These are phyloP conservation scores for Eristalis intricaria DNA, from an alignment of 2,888 invertebrate species.

Conservation along the genomic window DNA sequence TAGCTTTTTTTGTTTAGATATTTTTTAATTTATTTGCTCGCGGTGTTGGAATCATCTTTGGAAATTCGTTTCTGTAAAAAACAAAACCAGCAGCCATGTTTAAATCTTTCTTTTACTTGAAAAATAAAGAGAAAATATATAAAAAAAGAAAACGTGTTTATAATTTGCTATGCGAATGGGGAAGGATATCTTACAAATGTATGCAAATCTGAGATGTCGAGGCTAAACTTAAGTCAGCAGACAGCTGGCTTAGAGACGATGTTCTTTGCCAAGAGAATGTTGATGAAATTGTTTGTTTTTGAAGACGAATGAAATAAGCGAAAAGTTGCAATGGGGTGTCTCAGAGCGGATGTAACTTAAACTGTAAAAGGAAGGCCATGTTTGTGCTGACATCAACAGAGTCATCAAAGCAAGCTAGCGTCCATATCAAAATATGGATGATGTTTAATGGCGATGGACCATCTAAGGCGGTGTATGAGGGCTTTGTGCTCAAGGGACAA, in stretches of 20 bases:
- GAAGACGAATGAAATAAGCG: not conserved
- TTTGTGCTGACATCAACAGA: no score
- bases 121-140: not conserved
- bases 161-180: not conserved
- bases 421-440: no score
- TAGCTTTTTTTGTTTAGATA: constrained; percentile 52
- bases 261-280: not conserved
- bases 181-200: not conserved
- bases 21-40: constrained; percentile 74
- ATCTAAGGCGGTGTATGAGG: no score
- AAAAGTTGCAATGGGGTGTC: not conserved
- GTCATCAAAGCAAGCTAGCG: no score
- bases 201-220: not conserved
- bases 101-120: constrained; percentile 31
- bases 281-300: not conserved
- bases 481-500: no score
- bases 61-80: constrained; percentile 83
- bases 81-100: constrained; percentile 75
- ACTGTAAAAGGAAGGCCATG: no score
- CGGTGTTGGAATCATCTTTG: constrained; percentile 78
- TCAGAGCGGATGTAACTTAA: no score
- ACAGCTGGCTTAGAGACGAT: not conserved
- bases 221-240: not conserved
- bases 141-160: not conserved
- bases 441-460: no score